These are phyloP conservation scores for Calliphora vicina DNA, from an alignment of 1,140 invertebrate species.

Conservation along the genomic window DNA sequence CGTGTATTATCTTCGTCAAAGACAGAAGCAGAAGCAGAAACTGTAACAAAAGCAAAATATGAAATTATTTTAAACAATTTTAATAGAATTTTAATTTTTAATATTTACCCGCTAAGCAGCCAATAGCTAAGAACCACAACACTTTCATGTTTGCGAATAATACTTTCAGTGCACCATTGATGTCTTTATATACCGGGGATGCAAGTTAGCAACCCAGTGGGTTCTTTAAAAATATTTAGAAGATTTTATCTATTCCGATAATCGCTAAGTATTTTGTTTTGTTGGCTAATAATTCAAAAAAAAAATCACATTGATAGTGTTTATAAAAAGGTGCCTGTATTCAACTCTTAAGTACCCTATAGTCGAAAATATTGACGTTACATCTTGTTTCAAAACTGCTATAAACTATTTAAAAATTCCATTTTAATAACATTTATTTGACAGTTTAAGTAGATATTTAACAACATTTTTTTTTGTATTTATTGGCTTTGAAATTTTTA, in stretches of 20 bases:
- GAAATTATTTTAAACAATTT: neutral
- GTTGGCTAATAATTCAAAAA: neutral
- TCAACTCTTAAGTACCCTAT: too few relatives aligned
- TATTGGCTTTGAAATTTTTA: too few relatives aligned
- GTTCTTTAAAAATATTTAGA: neutral
- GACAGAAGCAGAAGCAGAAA: neutral
- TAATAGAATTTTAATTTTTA: neutral
- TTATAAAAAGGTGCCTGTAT: too few relatives aligned
- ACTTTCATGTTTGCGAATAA: neutral
- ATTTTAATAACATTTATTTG: too few relatives aligned
- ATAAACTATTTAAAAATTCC: too few relatives aligned
- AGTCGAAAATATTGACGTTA: too few relatives aligned
- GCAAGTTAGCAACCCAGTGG: neutral
- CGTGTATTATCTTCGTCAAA: conserved; percentile 9
- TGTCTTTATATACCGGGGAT: neutral
- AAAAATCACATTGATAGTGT: neutral
- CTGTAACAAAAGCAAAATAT: neutral
- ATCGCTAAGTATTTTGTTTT: neutral
- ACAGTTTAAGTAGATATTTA: too few relatives aligned
- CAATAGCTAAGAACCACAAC: neutral
- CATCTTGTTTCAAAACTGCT: too few relatives aligned
- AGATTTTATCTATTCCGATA: neutral
- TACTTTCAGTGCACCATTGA: neutral
- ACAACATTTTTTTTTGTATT: too few relatives aligned
- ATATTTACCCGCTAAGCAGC: neutral